Conservation (phyloP, 2,888 invertebrate genomes). For the Punctoribates punctum region DNA sequence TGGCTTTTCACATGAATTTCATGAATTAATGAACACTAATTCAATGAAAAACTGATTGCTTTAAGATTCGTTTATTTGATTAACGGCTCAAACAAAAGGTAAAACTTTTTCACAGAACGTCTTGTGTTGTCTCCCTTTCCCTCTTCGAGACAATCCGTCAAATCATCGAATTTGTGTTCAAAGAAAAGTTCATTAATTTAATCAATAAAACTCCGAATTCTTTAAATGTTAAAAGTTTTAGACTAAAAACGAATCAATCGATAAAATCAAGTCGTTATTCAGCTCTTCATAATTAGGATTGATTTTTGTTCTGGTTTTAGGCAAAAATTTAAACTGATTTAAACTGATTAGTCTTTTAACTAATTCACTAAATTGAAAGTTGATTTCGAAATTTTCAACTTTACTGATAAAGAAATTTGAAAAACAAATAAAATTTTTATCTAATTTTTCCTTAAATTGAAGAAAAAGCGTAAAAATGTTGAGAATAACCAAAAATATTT, state of each 20-base stretch:
- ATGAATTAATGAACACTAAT: background rate
- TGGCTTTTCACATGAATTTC: background rate
- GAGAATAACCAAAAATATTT: too few relatives aligned
- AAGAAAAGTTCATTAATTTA: background rate
- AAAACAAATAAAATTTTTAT: too few relatives aligned
- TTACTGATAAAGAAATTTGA: too few relatives aligned
- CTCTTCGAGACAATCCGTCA: background rate
- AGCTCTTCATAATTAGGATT: background rate
- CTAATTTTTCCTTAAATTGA: too few relatives aligned
- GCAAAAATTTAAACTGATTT: too few relatives aligned
- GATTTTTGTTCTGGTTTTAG: background rate
- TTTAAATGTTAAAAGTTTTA: background rate
- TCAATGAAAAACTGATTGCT: conserved; percentile 17
- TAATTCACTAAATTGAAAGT: too few relatives aligned
- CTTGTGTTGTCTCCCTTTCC: background rate
- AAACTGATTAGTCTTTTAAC: too few relatives aligned
- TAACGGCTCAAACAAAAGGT: background rate
- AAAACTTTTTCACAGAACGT: background rate
- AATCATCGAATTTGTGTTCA: background rate
- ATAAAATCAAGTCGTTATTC: background rate
- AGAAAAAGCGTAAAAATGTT: too few relatives aligned
- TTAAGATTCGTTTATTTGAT: conserved; percentile 16
- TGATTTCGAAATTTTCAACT: too few relatives aligned
- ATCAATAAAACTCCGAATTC: background rate
- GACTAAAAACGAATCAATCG: background rate